These are phyloP conservation scores for Acleris cristana DNA, from an alignment of 2,888 invertebrate genomes.

Conservation along the genomic window DNA sequence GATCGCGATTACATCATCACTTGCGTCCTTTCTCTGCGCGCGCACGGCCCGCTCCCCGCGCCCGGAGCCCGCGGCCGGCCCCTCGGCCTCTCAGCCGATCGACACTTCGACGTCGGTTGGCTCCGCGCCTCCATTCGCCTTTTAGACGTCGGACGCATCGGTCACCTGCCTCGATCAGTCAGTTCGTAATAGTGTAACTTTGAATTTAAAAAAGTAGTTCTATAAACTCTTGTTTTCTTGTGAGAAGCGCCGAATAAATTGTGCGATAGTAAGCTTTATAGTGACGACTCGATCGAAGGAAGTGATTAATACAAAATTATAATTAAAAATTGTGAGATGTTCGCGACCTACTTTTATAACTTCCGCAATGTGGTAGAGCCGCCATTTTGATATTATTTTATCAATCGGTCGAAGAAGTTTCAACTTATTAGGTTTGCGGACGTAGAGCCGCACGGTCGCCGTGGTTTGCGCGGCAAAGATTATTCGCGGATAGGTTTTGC, in stretches of 20 bases:
- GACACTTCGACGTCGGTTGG: constrained; percentile 65
- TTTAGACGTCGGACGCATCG: constrained; percentile 63
- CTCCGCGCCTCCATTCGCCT: constrained; percentile 76
- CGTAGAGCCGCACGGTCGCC: constrained; percentile 47
- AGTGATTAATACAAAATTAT: constrained; percentile 53
- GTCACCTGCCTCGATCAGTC: constrained; percentile 58
- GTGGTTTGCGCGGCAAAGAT: constrained; percentile 44
- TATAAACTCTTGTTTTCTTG: constrained; percentile 49
- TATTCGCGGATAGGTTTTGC: constrained; percentile 45
- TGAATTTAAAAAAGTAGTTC: constrained; percentile 56
- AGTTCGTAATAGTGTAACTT: constrained; percentile 60
- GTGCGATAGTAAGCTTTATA: constrained; percentile 46
- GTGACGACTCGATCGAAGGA: constrained; percentile 53
- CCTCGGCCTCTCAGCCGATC: constrained; percentile 62
- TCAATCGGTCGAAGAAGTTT: constrained; percentile 41
- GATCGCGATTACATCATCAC: constrained; percentile 82
- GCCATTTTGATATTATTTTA: constrained; percentile 63
- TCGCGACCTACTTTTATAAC: constrained; percentile 76
- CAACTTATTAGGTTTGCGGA: constrained; percentile 41
- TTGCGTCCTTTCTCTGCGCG: constrained; percentile 82
- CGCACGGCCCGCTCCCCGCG: constrained; percentile 61
- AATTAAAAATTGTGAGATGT: constrained; percentile 58
- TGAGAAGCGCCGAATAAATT: constrained; percentile 45
- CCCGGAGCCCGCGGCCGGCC: constrained; percentile 39
- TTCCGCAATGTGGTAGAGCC: constrained; percentile 72